phyloP scores from a whole-genome alignment of 2,888 invertebrate genomes.

The Anarsia innoxiella region DNA sequence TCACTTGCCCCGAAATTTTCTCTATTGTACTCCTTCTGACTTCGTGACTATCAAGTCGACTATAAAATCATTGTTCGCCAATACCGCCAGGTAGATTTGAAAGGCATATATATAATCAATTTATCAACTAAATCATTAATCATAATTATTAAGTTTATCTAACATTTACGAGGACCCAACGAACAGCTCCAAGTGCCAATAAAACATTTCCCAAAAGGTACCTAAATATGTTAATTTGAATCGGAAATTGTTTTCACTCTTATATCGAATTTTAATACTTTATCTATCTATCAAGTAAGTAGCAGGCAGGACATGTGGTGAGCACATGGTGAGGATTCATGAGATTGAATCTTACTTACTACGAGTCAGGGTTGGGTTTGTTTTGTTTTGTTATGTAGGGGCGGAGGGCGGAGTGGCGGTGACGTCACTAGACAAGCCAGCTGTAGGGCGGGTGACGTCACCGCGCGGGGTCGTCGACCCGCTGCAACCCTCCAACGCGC shows the following conservation, averaged over 20 bases:
- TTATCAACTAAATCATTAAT: too few species aligned
- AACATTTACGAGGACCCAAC: too few species aligned
- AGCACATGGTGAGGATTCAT: slow-evolving; percentile 38
- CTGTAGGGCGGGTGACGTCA: slow-evolving; percentile 47
- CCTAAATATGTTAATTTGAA: background rate
- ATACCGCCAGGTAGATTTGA: too few species aligned
- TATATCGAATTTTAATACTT: background rate
- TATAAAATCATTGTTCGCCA: too few species aligned
- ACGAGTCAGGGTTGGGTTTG: slow-evolving; percentile 44
- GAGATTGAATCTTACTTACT: slow-evolving; percentile 51
- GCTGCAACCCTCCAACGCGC: slow-evolving; percentile 45
- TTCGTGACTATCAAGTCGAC: too few species aligned
- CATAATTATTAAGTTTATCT: too few species aligned
- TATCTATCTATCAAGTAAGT: slow-evolving; percentile 39
- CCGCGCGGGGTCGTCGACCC: slow-evolving; percentile 58
- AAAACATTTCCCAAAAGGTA: background rate
- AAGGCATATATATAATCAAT: too few species aligned
- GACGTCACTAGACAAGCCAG: slow-evolving; percentile 44
- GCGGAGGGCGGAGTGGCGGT: slow-evolving; percentile 38
- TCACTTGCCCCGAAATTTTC: slow-evolving; percentile 40
- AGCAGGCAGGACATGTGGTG: slow-evolving; percentile 53
- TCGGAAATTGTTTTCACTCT: too few species aligned
- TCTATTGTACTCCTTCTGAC: slow-evolving; percentile 28
- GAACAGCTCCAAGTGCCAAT: too few species aligned
- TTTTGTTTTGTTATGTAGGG: slow-evolving; percentile 40